Evolutionary conservation across 37 sponge, comb jelly and placozoan genomes (phyloP).

Genomic region (Diacarnus erythraeanus): DNA sequence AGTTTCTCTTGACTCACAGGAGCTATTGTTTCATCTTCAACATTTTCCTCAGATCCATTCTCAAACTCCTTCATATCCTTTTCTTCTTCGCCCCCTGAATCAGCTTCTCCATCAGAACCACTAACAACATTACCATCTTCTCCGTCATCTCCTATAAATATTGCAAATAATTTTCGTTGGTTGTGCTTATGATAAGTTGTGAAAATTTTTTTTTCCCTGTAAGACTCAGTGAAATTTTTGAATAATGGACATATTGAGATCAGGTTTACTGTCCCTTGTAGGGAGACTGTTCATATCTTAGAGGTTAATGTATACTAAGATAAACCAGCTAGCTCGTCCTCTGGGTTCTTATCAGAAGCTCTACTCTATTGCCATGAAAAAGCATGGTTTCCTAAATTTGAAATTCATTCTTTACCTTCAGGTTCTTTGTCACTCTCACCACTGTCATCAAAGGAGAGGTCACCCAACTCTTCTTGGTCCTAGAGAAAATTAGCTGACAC

Average conservation of each 20-base stretch:
- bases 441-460: background rate
- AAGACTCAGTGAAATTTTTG: too few species aligned
- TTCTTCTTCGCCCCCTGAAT: background rate
- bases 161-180: too few species aligned
- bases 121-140: background rate
- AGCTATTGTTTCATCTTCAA: background rate
- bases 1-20: background rate
- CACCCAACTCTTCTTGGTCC: constrained; percentile 7
- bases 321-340: too few species aligned
- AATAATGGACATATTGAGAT: background rate
- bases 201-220: too few species aligned
- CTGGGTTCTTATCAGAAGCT: too few species aligned
- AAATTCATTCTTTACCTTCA: background rate
- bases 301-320: too few species aligned
- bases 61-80: background rate
- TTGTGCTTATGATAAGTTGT: too few species aligned
- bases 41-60: background rate
- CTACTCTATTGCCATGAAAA: too few species aligned
- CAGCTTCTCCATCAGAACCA: background rate
- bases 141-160: too few species aligned
- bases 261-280: too few species aligned
- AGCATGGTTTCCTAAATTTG: too few species aligned
- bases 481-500: background rate
- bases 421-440: constrained; percentile 1
- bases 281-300: too few species aligned